Evolutionary conservation across 2,888 invertebrate species (phyloP).

Genomic region (Trissoscelio sp.): DNA sequence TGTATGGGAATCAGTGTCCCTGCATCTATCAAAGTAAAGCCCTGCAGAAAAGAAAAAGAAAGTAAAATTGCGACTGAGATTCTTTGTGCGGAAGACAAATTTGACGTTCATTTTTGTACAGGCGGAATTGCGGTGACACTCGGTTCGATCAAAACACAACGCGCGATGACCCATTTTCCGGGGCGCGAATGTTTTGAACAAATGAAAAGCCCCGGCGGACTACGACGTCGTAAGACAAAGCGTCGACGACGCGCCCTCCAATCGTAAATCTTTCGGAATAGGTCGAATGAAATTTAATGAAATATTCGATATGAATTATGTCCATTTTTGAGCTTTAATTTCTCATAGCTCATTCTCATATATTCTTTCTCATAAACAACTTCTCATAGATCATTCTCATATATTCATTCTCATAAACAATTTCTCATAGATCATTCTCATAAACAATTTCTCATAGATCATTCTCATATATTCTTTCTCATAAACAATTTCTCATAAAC

Average conservation of each 20-base stretch:
- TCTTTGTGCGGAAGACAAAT: conserved; percentile 55
- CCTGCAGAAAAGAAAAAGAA: not conserved
- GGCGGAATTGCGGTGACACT: conserved; percentile 52
- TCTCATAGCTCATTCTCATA: too few species aligned
- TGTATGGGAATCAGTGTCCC: conserved; percentile 12
- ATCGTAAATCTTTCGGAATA: conserved; percentile 41
- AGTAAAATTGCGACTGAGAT: conserved; percentile 38
- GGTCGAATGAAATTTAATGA: conserved; percentile 49
- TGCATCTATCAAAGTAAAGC: conserved; percentile 8
- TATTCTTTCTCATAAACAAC: too few species aligned
- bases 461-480: too few species aligned
- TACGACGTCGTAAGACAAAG: conserved; percentile 42
- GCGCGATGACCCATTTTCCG: conserved; percentile 54
- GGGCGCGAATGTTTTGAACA: conserved; percentile 46
- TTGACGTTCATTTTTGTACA: conserved; percentile 49
- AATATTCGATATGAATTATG: conserved; percentile 54
- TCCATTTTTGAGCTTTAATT: too few species aligned
- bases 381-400: too few species aligned
- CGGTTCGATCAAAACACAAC: conserved; percentile 45
- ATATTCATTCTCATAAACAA: too few species aligned
- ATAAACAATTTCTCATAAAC: too few species aligned
- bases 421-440: too few species aligned
- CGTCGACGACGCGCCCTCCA: conserved; percentile 10
- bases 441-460: too few species aligned
- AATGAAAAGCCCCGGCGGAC: conserved; percentile 47